Percentiles rank a stretch among this genome's conserved stretches.
phyloP scores from a whole-genome alignment of 2,797 vertebrate genomes.

The Numenius phaeopus region DNA sequence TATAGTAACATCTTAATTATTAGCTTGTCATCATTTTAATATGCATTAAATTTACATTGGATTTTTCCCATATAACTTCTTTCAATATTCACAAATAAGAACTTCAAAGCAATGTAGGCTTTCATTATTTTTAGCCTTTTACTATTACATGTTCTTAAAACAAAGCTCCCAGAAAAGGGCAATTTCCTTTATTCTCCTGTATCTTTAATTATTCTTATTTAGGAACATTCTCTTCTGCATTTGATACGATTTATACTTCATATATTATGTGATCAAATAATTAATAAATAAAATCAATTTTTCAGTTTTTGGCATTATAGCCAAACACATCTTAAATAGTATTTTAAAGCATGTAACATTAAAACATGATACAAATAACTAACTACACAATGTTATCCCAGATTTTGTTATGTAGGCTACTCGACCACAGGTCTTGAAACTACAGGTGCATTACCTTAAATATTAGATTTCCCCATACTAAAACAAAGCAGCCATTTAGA shows the following conservation, averaged over 20 bases:
- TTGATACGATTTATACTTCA: neutral
- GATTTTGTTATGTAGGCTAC: neutral
- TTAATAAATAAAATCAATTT: neutral
- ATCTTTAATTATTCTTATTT: neutral
- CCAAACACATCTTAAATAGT: neutral
- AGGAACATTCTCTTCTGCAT: neutral
- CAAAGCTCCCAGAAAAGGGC: neutral
- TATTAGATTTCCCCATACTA: neutral
- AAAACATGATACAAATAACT: neutral
- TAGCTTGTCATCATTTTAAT: neutral
- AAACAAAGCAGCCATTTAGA: neutral
- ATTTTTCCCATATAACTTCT: neutral
- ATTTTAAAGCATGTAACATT: neutral
- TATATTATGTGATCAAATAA: neutral
- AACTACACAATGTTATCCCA: neutral
- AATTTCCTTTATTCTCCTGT: neutral
- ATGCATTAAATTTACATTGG: neutral
- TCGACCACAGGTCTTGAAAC: neutral
- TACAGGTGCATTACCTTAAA: neutral
- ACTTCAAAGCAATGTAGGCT: neutral
- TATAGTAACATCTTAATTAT: neutral
- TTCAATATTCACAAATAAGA: neutral
- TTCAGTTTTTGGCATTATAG: neutral
- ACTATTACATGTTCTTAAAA: neutral
- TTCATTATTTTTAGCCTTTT: neutral